Evolutionary conservation across 2,888 invertebrate species (phyloP), one percentile per base, ranked within the genome.

Genomic region (Phrixothrix hirtus): DNA sequence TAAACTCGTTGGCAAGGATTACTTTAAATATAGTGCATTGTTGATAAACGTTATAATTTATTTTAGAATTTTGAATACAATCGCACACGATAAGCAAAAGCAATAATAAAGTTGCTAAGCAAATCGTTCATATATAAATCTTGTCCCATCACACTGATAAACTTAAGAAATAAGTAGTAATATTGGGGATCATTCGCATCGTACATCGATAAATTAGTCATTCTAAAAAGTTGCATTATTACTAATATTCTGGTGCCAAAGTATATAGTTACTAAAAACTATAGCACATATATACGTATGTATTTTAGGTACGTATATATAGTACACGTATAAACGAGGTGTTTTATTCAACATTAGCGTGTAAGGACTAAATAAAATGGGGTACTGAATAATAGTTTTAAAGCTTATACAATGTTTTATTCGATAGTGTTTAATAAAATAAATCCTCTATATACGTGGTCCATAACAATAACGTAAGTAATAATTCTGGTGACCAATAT

Each of bases 221-320:
- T 74, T 75, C 71, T 74, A 74, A 72, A 74, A 70, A 67, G 67
- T 67, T 67, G 67, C 65, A 64, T 68, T 66, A 58, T 63, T 64
- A 70, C 64, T 66, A 66, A 72, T 71, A 71, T 61, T 70, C 74
- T 71, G 75, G 75, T 75, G 75, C 75, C 75, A 75, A 75, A 75
- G 63, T 65, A 61, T 66, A 66, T 70, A 73, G 74, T 74, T 73
- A 73, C 71, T 73, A 72, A 70, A 66, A 63, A 38, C 46, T 48
- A 29, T 43, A 37, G 27, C 35, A n/a, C n/a, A n/a, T n/a, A n/a
- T n/a, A n/a, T n/a, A n/a, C n/a, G n/a, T n/a, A n/a, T n/a, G n/a
- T n/a, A n/a, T n/a, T n/a, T n/a, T n/a, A n/a, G n/a, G n/a, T n/a
- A n/a, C n/a, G n/a, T n/a, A n/a, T n/a, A n/a, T n/a, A n/a, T n/a